These are phyloP conservation scores for Eurosta solidaginis DNA, from an alignment of 1,140 invertebrate species.

Conservation along the genomic window DNA sequence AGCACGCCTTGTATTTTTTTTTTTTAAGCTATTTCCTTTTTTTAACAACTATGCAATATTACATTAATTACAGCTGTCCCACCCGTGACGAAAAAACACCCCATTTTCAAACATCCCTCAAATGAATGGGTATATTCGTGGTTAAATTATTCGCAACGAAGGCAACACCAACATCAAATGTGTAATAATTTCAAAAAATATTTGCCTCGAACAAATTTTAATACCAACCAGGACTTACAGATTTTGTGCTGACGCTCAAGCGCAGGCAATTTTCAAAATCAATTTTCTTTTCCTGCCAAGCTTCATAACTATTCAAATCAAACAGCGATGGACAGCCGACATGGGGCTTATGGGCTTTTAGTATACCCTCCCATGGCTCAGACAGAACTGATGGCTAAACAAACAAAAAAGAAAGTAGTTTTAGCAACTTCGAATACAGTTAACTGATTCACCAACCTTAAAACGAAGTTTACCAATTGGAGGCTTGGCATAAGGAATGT, in stretches of 20 bases:
- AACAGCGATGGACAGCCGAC: conserved; percentile 53
- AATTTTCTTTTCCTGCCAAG: conserved; percentile 41
- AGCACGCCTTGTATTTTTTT: too few relatives aligned
- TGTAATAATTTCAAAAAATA: too few relatives aligned
- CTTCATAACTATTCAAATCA: conserved; percentile 41
- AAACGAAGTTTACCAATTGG: conserved; percentile 46
- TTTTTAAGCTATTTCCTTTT: too few relatives aligned
- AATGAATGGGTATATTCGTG: too few relatives aligned
- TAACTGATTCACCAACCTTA: conserved; percentile 33
- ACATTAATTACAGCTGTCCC: too few relatives aligned
- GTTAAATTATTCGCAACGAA: too few relatives aligned
- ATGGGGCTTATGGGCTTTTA: conserved; percentile 45
- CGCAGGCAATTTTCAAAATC: conserved; percentile 54
- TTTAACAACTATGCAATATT: too few relatives aligned
- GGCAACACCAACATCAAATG: too few relatives aligned
- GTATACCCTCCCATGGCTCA: conserved; percentile 60
- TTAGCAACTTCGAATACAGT: not conserved
- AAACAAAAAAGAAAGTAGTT: not conserved
- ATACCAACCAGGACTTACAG: conserved; percentile 38
- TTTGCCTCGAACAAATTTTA: too few relatives aligned
- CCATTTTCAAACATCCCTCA: too few relatives aligned
- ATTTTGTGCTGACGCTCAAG: conserved; percentile 49
- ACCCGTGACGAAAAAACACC: too few relatives aligned
- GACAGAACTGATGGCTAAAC: conserved; percentile 45
- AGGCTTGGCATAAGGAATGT: conserved; percentile 52